Evolutionary conservation across 2,113 vertebrate genomes (phyloP), one percentile per base, ranked within the genome.

Genomic region (Indicator maculatus): DNA sequence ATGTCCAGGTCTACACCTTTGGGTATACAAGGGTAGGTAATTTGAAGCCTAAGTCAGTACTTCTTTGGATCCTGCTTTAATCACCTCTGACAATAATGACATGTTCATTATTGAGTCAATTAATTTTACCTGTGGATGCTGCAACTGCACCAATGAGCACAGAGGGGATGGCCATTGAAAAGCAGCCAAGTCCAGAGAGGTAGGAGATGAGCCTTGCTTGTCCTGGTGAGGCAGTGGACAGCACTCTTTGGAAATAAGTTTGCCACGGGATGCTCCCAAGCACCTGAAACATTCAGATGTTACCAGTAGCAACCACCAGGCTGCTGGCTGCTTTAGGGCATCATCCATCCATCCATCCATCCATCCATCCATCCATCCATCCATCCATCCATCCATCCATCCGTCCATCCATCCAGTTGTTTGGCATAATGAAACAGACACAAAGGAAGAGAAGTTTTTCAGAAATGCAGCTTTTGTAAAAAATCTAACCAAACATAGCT

Each of bases 231-330:
- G 98, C 97, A 52, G 97, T 20, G 0, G 98, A 98, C 55, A 98
- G 98, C 86, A 98, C 95, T 86, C 98, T 97, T 90, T 98, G 98
- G 96, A 98, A 98, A 89, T 98, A 98, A 1, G 98, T 98, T 97
- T 98, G 98, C 97, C 98, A 98, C 1, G 98, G 98, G 93, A 98
- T 96, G 18, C 98, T 98, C 2, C 98, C 98, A 76, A 98, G 96
- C 84, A 97, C 97, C 98, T 98, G 95, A 58, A 90, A 97, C 16
- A 71, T 52, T 39, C 44, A 72, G 24, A 7, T 9, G 76, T 93
- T 83, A 91, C 16, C 39, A n/a, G 56, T 38, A 58, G 19, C 71
- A 45, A 44, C 33, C 53, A 30, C 13, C 11, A 47, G 31, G 14
- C 39, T 90, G 16, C 38, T 83, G 67, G 17, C 30, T 86, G 31